Evolutionary conservation across 2,888 invertebrate genomes (phyloP).

Genomic region (Drosophila limbata): DNA sequence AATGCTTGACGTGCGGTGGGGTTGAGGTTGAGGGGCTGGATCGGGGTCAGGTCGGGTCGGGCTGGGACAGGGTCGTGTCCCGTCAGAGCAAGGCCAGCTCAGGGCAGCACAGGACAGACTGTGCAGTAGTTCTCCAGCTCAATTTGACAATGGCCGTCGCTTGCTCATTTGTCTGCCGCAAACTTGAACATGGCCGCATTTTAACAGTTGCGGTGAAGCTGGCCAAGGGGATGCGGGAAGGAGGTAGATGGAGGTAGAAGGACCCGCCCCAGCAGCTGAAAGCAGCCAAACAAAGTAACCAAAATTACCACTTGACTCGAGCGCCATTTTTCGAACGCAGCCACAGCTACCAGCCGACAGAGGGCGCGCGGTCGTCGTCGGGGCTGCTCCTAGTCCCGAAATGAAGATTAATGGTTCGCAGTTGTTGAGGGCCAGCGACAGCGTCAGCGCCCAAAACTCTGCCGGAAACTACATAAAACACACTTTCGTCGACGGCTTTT

Average conservation of each 20-base stretch:
- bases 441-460: slow-evolving; percentile 65
- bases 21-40: slow-evolving; percentile 2
- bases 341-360: slow-evolving; percentile 49
- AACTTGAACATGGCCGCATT: slow-evolving; percentile 76
- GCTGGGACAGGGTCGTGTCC: slow-evolving; percentile 6
- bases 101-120: neutral
- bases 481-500: slow-evolving; percentile 44
- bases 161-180: slow-evolving; percentile 74
- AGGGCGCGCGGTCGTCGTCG: slow-evolving; percentile 42
- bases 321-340: slow-evolving; percentile 60
- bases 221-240: neutral
- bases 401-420: slow-evolving; percentile 83
- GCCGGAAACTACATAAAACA: slow-evolving; percentile 74
- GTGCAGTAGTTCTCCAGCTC: slow-evolving; percentile 33
- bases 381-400: slow-evolving; percentile 53
- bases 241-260: neutral
- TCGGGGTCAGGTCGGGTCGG: slow-evolving; percentile 10
- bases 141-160: slow-evolving; percentile 69
- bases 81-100: slow-evolving; percentile 5
- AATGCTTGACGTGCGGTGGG: slow-evolving; percentile 67
- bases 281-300: slow-evolving; percentile 73
- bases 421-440: slow-evolving; percentile 56
- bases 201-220: slow-evolving; percentile 61
- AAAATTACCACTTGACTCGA: slow-evolving; percentile 78
- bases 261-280: neutral